Percentiles rank a stretch among this genome's conserved stretches.
Evolutionary conservation across 2,113 vertebrate species (phyloP).

Genomic region (Chionodraco myersi): DNA sequence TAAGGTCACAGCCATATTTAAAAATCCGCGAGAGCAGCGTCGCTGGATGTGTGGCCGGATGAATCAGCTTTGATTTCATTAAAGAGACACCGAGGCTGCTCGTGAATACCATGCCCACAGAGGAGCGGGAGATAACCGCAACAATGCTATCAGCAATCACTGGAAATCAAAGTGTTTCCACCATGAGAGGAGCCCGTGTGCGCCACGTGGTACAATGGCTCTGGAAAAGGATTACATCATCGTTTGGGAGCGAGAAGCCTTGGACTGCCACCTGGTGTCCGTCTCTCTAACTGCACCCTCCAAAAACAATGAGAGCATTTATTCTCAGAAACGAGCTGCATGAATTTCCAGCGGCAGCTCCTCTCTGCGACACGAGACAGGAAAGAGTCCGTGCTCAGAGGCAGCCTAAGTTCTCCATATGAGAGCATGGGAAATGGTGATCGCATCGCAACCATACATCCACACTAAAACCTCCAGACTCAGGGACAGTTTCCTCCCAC

Average conservation of each 20-base stretch:
- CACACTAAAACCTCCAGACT: background rate
- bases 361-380: constrained; percentile 48
- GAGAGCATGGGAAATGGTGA: constrained; percentile 45
- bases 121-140: constrained; percentile 42
- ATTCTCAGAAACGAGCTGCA: constrained; percentile 55
- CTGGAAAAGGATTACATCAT: constrained; percentile 80
- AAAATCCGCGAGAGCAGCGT: constrained; percentile 67
- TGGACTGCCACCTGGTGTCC: constrained; percentile 77
- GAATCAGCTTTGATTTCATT: constrained; percentile 72
- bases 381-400: constrained; percentile 16
- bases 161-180: constrained; percentile 57
- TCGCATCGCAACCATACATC: constrained; percentile 19
- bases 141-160: constrained; percentile 60
- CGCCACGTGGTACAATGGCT: constrained; percentile 70
- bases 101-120: constrained; percentile 43
- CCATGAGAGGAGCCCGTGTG: constrained; percentile 58
- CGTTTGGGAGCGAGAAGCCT: constrained; percentile 68
- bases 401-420: constrained; percentile 30
- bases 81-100: constrained; percentile 62
- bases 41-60: constrained; percentile 56
- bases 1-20: constrained; percentile 80
- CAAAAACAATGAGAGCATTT: constrained; percentile 52
- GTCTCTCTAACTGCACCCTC: constrained; percentile 3
- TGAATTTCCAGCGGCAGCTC: constrained; percentile 51
- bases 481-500: too few species aligned